Evolutionary conservation across 2,888 invertebrate genomes (phyloP).

Genomic region (Sericinus montela): DNA sequence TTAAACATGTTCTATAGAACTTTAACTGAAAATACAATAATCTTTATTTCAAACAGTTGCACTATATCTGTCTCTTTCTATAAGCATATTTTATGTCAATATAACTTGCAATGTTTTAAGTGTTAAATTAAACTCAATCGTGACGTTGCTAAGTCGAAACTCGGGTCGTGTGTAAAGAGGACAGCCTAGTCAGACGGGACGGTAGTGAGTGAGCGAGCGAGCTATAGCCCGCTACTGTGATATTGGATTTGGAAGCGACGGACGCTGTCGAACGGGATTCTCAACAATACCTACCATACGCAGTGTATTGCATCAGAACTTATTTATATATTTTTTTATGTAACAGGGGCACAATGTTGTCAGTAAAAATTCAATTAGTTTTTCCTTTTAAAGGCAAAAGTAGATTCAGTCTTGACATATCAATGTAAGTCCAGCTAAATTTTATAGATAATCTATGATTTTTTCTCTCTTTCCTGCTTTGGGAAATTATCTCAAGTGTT

Average conservation of each 20-base stretch:
- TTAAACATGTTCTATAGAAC: no score
- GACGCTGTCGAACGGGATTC: conserved; percentile 18
- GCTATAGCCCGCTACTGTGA: conserved; percentile 57
- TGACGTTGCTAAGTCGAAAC: conserved; percentile 22
- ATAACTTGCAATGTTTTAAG: background rate
- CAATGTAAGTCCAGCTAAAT: background rate
- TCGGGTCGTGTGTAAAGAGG: conserved; percentile 7
- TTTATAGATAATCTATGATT: background rate
- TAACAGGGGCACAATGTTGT: background rate
- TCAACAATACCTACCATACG: conserved; percentile 41
- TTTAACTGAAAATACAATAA: no score
- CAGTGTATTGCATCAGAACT: conserved; percentile 33
- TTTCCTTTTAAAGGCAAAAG: background rate
- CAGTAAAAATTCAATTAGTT: background rate
- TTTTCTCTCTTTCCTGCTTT: background rate
- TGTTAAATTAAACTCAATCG: conserved; percentile 4
- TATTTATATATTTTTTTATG: conserved; percentile 7
- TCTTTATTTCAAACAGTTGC: no score
- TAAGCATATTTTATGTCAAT: no score
- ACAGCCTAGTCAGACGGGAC: conserved; percentile 65
- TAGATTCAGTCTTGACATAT: background rate
- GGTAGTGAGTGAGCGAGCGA: conserved; percentile 31
- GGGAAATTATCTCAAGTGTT: conserved; percentile 42
- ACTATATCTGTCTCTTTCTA: no score
- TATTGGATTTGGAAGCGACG: conserved; percentile 32